Conservation (phyloP, 2,888 invertebrate species). For the Stenchaetothrips biformis region DNA sequence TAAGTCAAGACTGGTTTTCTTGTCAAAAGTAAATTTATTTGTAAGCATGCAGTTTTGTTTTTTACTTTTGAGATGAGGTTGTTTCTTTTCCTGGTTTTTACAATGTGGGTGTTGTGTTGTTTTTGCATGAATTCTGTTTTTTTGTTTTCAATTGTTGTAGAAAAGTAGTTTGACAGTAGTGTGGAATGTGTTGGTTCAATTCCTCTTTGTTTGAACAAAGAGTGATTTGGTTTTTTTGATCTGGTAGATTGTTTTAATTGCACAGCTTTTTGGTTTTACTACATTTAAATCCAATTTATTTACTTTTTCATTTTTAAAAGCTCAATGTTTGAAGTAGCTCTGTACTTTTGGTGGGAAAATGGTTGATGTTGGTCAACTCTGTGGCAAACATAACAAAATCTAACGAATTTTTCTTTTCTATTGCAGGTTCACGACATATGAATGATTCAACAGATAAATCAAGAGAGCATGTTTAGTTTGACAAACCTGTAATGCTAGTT, state of each 20-base stretch:
- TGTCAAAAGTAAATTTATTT: not conserved
- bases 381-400: too few species aligned
- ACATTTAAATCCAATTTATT: not conserved
- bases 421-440: not conserved
- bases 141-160: not conserved
- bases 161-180: not conserved
- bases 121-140: not conserved
- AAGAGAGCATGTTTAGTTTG: constrained; percentile 3
- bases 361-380: too few species aligned
- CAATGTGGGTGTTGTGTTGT: not conserved
- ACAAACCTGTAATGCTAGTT: not conserved
- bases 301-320: not conserved
- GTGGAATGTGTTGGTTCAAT: not conserved
- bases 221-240: not conserved
- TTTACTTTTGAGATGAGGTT: not conserved
- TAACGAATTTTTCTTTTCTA: not conserved
- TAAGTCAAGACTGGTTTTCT: not conserved
- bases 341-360: not conserved
- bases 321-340: not conserved
- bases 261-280: too few species aligned
- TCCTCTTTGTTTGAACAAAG: not conserved
- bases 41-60: not conserved
- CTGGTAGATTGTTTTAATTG: not conserved
- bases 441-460: not conserved
- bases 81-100: not conserved